Conservation (phyloP, 2,113 vertebrate genomes). For the Eulacestoma nigropectus region DNA sequence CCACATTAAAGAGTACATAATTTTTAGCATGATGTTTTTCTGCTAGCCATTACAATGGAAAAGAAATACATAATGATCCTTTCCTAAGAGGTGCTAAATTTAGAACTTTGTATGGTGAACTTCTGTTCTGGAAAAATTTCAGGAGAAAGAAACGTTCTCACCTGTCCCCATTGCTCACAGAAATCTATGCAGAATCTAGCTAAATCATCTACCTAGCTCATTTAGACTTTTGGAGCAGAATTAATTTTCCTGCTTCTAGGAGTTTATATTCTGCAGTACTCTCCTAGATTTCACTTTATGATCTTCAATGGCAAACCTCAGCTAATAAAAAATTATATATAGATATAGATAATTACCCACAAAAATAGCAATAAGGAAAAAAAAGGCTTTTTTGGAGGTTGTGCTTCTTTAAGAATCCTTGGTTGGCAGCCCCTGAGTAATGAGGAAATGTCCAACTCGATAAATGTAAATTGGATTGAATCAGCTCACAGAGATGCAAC, state of each 20-base stretch:
- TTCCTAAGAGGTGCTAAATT: background rate
- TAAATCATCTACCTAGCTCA: background rate
- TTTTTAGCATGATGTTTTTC: background rate
- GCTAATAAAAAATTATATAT: background rate
- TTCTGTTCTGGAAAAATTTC: background rate
- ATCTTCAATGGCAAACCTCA: background rate
- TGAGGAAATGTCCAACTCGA: slow-evolving; percentile 16
- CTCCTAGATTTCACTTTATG: background rate
- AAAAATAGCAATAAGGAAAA: background rate
- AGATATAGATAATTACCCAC: background rate
- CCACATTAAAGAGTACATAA: no score
- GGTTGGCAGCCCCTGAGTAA: background rate
- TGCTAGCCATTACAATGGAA: background rate
- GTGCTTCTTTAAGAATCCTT: background rate
- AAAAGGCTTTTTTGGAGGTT: background rate
- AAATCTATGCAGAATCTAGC: background rate
- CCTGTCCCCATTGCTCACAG: background rate
- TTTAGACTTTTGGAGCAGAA: background rate
- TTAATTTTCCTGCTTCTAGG: background rate
- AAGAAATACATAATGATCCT: accelerated
- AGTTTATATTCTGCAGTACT: background rate
- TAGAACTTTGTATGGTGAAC: background rate
- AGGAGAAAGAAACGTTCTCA: background rate
- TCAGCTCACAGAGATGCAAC: background rate
- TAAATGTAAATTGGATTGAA: slow-evolving; percentile 15